Evolutionary conservation across 2,113 vertebrate genomes (phyloP).

Genomic region (Erythrocercus mccallii): DNA sequence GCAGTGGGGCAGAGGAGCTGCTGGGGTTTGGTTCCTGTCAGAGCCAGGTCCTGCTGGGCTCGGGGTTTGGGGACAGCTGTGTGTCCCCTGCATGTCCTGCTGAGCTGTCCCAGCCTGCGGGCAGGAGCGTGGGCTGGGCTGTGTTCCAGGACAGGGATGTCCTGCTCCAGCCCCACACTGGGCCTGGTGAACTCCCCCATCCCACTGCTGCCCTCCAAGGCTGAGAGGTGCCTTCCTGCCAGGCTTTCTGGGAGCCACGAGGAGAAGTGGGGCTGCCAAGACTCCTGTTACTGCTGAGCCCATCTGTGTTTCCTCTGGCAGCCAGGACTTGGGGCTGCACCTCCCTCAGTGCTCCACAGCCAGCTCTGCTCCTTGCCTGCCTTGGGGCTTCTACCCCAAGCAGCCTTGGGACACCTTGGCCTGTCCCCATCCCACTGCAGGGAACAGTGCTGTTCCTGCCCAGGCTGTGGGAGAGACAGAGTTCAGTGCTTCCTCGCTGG

Average conservation of each 20-base stretch:
- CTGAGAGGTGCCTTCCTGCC: background rate
- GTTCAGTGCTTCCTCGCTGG: background rate
- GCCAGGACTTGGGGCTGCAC: background rate
- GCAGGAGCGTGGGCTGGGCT: background rate
- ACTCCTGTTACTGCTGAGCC: background rate
- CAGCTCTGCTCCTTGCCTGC: background rate
- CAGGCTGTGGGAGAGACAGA: fast-evolving
- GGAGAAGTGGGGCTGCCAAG: background rate
- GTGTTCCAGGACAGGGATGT: background rate
- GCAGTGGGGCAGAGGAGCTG: background rate
- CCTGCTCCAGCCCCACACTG: fast-evolving
- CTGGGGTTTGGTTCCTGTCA: background rate
- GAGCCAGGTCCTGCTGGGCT: background rate
- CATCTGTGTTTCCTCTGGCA: background rate
- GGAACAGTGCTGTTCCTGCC: background rate
- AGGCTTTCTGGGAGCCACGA: background rate
- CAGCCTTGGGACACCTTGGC: background rate
- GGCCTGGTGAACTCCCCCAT: background rate
- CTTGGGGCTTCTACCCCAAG: background rate
- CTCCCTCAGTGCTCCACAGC: background rate
- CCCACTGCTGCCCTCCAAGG: background rate
- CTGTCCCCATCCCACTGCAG: background rate
- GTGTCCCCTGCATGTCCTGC: background rate
- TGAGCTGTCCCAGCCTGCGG: background rate
- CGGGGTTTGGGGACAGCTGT: background rate